Evolutionary conservation across 1,140 invertebrate species (phyloP), one percentile per base, ranked within the genome.

Genomic region (Ditylenchus dipsaci): DNA sequence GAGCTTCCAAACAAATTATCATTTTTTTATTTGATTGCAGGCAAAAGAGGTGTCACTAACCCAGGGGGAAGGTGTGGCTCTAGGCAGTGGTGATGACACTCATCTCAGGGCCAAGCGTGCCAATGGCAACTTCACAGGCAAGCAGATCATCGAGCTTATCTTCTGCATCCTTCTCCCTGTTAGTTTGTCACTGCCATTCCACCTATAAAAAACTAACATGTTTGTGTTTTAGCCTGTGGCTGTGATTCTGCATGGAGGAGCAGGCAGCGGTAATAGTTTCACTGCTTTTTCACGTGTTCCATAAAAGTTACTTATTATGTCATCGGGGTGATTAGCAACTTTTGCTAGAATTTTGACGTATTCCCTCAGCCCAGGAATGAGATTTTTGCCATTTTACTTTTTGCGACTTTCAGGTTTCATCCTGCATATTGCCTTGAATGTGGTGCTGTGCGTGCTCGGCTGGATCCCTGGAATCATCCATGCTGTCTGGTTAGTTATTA

Each of bases 381-480:
- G n/a, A n/a, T n/a, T n/a, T n/a, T n/a, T n/a, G n/a, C n/a, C n/a
- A n/a, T n/a, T n/a, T n/a, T n/a, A n/a, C n/a, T n/a, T n/a, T n/a
- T n/a, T n/a, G n/a, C 5, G 13, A 9, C n/a, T n/a, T n/a, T n/a
- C n/a, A n/a, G n/a, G n/a, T 9, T 45, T 65, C 60, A 63, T 65
- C 9, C 8, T 69, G 26, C 65, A 69, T 58, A 47, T 69, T 19
- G 29, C 60, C 19, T 17, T 69, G n/a, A 56, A 38, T 29, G 30
- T 69, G 17, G 42, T 69, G 67, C 21, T 69, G 27, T 69, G 66
- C 27, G 21, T 69, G 23, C 11, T 69, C 13, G 68, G 30, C 67
- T 69, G 57, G 71, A 27, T 71, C 21, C 69, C 70, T 9, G 69
- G 30, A 1, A 49, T 71, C 15, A 73, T 71, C 69, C 69, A 71